These are phyloP conservation scores for Dendrolimus kikuchii DNA, from an alignment of 1,140 invertebrate species.

Conservation along the genomic window DNA sequence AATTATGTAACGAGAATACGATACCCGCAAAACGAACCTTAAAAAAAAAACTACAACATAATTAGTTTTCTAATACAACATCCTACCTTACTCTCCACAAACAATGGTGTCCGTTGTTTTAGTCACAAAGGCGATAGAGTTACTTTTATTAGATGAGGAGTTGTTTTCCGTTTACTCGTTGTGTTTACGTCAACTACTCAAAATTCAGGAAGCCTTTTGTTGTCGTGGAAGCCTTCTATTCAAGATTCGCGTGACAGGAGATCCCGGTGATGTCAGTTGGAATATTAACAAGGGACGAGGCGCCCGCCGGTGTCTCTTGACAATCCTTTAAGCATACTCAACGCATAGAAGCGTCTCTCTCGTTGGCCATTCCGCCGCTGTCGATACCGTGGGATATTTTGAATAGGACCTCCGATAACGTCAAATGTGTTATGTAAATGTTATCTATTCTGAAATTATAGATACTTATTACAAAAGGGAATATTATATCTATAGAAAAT, in stretches of 20 bases:
- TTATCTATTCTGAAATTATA: too few relatives aligned
- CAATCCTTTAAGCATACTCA: constrained; percentile 25
- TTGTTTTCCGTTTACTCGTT: constrained; percentile 19
- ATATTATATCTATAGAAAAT: too few relatives aligned
- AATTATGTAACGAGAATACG: constrained; percentile 3
- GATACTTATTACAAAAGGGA: too few relatives aligned
- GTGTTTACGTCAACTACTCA: constrained; percentile 26
- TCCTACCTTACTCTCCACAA: not conserved
- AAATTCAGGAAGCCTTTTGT: constrained; percentile 34
- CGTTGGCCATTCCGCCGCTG: constrained; percentile 6
- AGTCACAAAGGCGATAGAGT: constrained; percentile 25
- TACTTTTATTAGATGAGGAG: constrained; percentile 20
- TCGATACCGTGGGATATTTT: constrained; percentile 16
- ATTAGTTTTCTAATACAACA: constrained; percentile 14
- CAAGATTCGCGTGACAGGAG: constrained; percentile 34
- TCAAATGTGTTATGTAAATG: too few relatives aligned
- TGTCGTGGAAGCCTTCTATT: constrained; percentile 24
- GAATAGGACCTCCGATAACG: constrained; percentile 3
- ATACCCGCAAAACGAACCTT: too few relatives aligned
- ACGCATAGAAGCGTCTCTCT: too few relatives aligned
- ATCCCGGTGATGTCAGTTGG: constrained; percentile 30
- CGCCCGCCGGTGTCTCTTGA: constrained; percentile 20
- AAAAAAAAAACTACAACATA: constrained; percentile 8
- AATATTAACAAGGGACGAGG: constrained; percentile 39
- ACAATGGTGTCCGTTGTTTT: constrained; percentile 13